Conservation (phyloP, 2,797 vertebrate species). For the Fistularia tabacaria region DNA sequence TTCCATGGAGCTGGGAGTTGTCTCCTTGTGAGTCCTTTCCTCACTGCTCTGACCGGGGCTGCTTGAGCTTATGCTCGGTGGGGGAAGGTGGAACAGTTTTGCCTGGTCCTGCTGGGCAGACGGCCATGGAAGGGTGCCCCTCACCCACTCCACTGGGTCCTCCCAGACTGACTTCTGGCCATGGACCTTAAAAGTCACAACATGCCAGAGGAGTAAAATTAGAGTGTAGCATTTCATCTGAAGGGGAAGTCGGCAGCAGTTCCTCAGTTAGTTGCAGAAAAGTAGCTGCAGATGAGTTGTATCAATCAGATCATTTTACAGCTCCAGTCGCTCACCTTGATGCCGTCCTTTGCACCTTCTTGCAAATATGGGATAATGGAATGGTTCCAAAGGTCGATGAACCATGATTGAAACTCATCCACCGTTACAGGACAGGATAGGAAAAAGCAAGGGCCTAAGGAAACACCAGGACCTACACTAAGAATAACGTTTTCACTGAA, state of each 20-base stretch:
- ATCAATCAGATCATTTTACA: too few species aligned
- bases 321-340: constrained; percentile 79
- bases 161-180: constrained; percentile 97
- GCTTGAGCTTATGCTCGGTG: constrained; percentile 83
- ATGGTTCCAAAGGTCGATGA: constrained; percentile 98
- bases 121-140: constrained; percentile 96
- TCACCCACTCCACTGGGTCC: constrained; percentile 98
- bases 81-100: constrained; percentile 94
- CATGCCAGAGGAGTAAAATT: constrained; percentile 25
- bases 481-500: neutral
- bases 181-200: constrained; percentile 78
- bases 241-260: constrained; percentile 4
- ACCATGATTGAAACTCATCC: constrained; percentile 96
- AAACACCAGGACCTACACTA: constrained; percentile 3
- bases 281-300: neutral
- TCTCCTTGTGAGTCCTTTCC: constrained; percentile 87
- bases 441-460: constrained; percentile 94
- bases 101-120: constrained; percentile 97
- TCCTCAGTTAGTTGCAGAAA: neutral
- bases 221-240: constrained; percentile 14
- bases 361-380: constrained; percentile 98
- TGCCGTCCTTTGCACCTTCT: constrained; percentile 94
- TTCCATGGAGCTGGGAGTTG: constrained; percentile 90
- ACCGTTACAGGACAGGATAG: constrained; percentile 94
- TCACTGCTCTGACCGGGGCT: constrained; percentile 82